phyloP scores from a whole-genome alignment of 2,113 vertebrate species.

The Bolborhynchus lineola region DNA sequence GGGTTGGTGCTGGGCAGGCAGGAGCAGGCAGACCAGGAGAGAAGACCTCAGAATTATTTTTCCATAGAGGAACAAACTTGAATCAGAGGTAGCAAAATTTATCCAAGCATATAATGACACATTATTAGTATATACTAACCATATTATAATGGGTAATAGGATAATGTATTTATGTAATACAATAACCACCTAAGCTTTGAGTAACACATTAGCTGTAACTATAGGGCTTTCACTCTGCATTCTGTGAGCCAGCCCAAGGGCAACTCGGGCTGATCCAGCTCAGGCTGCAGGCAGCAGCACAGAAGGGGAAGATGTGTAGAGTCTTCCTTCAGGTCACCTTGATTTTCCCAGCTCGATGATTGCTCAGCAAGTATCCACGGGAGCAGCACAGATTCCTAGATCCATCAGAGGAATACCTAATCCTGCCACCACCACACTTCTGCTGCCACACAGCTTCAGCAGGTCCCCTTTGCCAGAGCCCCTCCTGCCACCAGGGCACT shows the following conservation, averaged over 20 bases:
- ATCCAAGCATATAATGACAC: neutral
- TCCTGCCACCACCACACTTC: neutral
- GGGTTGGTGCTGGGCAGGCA: neutral
- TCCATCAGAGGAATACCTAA: neutral
- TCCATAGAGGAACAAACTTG: neutral
- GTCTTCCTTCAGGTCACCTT: neutral
- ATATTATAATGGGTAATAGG: neutral
- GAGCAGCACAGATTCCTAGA: neutral
- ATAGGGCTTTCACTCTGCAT: neutral
- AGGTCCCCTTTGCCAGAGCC: neutral
- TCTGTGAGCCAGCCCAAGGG: neutral
- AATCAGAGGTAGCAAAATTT: neutral
- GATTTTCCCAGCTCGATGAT: neutral
- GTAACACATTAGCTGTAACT: neutral
- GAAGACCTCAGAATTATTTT: neutral
- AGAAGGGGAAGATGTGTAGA: neutral
- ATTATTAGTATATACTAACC: neutral
- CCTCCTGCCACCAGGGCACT: neutral
- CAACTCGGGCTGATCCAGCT: neutral
- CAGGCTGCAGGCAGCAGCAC: neutral
- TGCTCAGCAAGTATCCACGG: too few relatives aligned
- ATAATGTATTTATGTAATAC: neutral
- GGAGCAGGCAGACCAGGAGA: neutral
- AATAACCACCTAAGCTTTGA: neutral
- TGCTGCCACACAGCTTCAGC: neutral